Evolutionary conservation across 2,888 invertebrate species (phyloP), one percentile per base, ranked within the genome.

Genomic region (Trachelus stipa): DNA sequence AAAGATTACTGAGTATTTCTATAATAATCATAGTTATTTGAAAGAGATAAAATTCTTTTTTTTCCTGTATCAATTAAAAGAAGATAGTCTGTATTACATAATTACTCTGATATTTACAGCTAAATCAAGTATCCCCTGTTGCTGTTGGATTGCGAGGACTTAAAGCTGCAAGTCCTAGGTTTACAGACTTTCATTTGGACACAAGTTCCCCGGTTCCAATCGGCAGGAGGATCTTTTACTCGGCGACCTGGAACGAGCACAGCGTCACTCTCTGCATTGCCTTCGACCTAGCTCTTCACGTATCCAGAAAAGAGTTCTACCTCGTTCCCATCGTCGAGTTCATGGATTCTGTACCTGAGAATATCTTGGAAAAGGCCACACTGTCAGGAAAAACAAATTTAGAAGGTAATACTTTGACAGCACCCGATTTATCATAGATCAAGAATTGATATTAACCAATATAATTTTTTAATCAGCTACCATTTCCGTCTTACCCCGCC

Each of bases 261-360:
- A 92, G 92, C 83, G 94, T 95, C 3, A 94, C 88, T 76, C 79
- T 90, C 34, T 89, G 90, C 86, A 83, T 91, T 76, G 93, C 94
- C 11, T 94, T 94, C 88, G 96, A 95, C 86, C 92, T 93, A 79
- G 93, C 93, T 12, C 93, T 94, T 11, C 94, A 94, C 75, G 87
- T 92, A 79, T 91, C 92, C 69, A 92, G 94, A 40, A 94, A 94
- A 81, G 94, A 94, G 69, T 93, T 95, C 87, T 95, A 94, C 85
- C 92, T 97, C 81, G 94, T 94, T 84, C 95, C 96, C 11, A 94
- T 97, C 56, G 96, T 96, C 11, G 96, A 97, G 92, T 97, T 97
- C 91, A 95, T 95, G 87, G 97, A 97, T 88, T 91, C 95, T 84
- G 94, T 96, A 76, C 96, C 96, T 34, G 92, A 94, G 81, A 94